Base-by-base conservation (phyloP, 2,797 vertebrate species). In the Passerculus sandwichensis region DNA sequence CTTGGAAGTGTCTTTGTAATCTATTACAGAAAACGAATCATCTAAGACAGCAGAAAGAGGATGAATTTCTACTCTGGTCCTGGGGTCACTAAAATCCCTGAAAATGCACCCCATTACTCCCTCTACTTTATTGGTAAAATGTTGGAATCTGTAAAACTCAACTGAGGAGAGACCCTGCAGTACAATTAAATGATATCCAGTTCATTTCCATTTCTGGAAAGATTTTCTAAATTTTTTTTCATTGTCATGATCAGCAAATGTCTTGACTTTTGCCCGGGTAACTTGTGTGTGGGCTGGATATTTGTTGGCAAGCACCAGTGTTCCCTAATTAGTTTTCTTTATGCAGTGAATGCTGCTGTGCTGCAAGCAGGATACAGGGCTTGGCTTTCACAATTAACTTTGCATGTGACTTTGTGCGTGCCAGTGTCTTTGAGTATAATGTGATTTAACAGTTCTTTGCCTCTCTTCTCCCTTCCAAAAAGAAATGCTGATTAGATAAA, bases 371-470 rank as follows among this genome's bases (percentile, higher is more conserved):
- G 19, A 21, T 59, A 22, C 13, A 66, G 70, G 50, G 51, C 45
- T 88, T 88, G 73, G 73, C 50, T 92, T 95, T 92, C 78, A 93
- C 85, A 95, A 76, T 60, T 89, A 90, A 72, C 82, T 91, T 88
- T 93, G 60, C 89, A 38, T 67, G 60, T 89, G 92, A 78, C 76
- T 91, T 71, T 65, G n/a, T 77, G n/a, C 6, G 0, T 78, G 66
- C n/a, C 51, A 56, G 10, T 71, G 62, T 38, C 82, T 94, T 77
- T 77, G 71, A 79, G 67, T 75, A 11, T 84, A 75, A 53, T 50
- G 19, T 20, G 69, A 53, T 85, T 75, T 85, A 84, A 59, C 78
- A 88, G 79, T 75, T 80, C 34, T 36, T 79, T 82, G 71, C 61
- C 22, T 92, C 32, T 72, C 27, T 38, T 75, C 51, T 81, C 40